Evolutionary conservation across 2,113 vertebrate species (phyloP).

Genomic region (pig (Sus scrofa)): T2T-Sscrofa CM000816.6:103997001-103997500

Average conservation of each 20-base stretch:
- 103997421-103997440: neutral
- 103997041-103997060: neutral
- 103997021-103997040: neutral
- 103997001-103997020: neutral
- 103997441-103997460: neutral
- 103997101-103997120: neutral
- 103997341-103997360: constrained; percentile 36
- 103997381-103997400: neutral
- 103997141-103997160: neutral
- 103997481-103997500: neutral
- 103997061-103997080: constrained; percentile 29
- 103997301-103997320: neutral
- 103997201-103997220: constrained; percentile 37
- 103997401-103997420: neutral
- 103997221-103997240: constrained; percentile 49
- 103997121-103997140: neutral
- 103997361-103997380: constrained; percentile 34
- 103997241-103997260: constrained; percentile 47
- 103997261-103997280: neutral
- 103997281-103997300: constrained; percentile 53
- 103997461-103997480: neutral
- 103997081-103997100: neutral
- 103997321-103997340: accelerated
- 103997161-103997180: constrained; percentile 20
- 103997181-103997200: constrained; percentile 56